These are phyloP conservation scores for Canis aureus DNA, from an alignment of 2,113 vertebrate genomes.

Conservation along the genomic window DNA sequence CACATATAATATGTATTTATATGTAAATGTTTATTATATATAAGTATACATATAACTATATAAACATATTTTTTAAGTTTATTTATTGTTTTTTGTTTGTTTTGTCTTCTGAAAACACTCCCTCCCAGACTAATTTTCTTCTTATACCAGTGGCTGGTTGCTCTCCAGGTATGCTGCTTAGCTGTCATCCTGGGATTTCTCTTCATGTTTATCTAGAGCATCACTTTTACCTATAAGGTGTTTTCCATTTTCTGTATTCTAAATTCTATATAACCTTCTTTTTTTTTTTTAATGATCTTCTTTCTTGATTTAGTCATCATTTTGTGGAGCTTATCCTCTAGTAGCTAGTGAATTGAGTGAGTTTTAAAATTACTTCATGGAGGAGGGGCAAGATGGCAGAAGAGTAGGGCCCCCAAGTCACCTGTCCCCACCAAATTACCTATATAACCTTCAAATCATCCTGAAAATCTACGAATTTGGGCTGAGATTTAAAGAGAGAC, in stretches of 20 bases:
- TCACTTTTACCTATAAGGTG: background rate
- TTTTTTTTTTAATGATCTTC: background rate
- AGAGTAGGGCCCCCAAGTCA: too few relatives aligned
- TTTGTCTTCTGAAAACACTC: background rate
- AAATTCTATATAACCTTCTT: background rate
- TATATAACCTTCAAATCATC: too few relatives aligned
- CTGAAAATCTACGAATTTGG: too few relatives aligned
- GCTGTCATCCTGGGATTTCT: background rate
- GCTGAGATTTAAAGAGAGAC: too few relatives aligned
- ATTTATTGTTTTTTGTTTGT: background rate
- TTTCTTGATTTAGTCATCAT: background rate
- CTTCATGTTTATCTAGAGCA: background rate
- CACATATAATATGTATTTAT: background rate
- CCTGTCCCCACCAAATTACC: too few relatives aligned
- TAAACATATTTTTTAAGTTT: background rate
- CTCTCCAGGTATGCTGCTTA: background rate
- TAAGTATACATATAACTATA: background rate
- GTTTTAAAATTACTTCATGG: background rate
- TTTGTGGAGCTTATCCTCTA: background rate
- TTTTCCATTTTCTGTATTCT: background rate
- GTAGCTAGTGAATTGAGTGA: background rate
- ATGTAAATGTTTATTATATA: background rate
- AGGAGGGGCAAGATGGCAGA: too few relatives aligned
- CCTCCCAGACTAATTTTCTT: background rate
- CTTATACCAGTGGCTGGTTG: background rate